These are phyloP conservation scores for Lagorchestes hirsutus DNA, from an alignment of 2,797 vertebrate genomes.

Conservation along the genomic window DNA sequence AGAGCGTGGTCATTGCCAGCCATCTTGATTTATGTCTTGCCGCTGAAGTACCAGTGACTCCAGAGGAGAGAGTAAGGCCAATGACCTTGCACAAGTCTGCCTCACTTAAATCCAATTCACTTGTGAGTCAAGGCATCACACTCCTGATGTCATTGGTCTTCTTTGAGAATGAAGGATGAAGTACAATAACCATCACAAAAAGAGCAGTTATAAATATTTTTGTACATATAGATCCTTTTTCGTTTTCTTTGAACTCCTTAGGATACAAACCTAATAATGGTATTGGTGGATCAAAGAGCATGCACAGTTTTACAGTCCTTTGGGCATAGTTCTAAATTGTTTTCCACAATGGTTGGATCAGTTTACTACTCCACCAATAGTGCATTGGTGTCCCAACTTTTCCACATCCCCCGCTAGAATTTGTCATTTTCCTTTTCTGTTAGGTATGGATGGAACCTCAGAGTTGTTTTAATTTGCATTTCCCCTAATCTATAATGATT, in stretches of 20 bases:
- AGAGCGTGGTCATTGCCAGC: too few species aligned
- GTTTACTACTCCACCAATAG: not conserved
- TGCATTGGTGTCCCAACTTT: not conserved
- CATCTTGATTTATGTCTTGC: too few species aligned
- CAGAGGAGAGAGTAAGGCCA: too few species aligned
- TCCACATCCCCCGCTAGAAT: not conserved
- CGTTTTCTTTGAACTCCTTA: not conserved
- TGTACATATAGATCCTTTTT: not conserved
- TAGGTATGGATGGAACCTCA: not conserved
- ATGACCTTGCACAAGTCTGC: too few species aligned
- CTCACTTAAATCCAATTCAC: too few species aligned
- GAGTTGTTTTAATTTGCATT: not conserved
- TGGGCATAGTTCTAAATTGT: not conserved
- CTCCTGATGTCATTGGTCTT: not conserved
- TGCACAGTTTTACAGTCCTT: not conserved
- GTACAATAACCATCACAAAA: not conserved
- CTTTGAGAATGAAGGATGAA: not conserved
- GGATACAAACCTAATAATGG: not conserved
- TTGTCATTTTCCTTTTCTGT: not conserved
- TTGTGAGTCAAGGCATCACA: not conserved
- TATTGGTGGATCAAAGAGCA: not conserved
- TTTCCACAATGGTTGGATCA: not conserved
- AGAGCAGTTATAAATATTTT: not conserved
- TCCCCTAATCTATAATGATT: not conserved
- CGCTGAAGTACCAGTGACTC: too few species aligned